Base-by-base conservation (phyloP, 2,797 vertebrate species). In the Neosalanx taihuensis region DNA sequence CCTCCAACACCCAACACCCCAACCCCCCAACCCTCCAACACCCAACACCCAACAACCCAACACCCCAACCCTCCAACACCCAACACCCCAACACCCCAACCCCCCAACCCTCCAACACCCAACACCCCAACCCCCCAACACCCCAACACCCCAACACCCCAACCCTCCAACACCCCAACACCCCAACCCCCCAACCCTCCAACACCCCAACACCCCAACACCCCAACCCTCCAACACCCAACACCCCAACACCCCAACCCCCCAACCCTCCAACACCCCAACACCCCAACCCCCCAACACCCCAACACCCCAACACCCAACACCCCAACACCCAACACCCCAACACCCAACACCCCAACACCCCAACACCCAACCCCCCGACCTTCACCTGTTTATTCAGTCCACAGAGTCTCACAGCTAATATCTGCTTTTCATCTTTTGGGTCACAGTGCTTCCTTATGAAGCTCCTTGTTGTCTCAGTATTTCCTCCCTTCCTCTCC, bases 401-500 rank as follows among this genome's bases (percentile, higher is more conserved):
- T n/a, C 26, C 61, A 41, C 61, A 41, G 37, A 26, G 23, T 26
- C 23, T 12, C 37, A 12, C 37, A 41, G 12, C 64, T 62, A 71
- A 69, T 46, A n/a, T 78, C 53, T 69, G 35, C 37, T 7, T 49
- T 73, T 81, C 76, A 64, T 76, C 71, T 35, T 49, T 74, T 85
- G 83, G 86, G 84, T 86, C 84, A 86, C 74, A 74, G 62, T n/a
- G 15, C 1, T 53, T 53, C 49, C 6, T 53, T n/a, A 0, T 85
- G 73, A 85, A 81, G 81, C 41, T 79, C 76, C 84, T 86, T 86
- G 86, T 83, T 77, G 81, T 81, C 84, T 85, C 76, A 79, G 67
- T 76, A 71, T 85, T 79, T 82, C 71, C 77, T 72, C 64, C 37
- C 31, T 68, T 65, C 68, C 18, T 66, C 53, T 81, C 69, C 78